Percentiles rank a stretch among this genome's conserved stretches.
Conservation (phyloP, 1,140 invertebrate genomes). For the Panagrolaimus sp. region DNA sequence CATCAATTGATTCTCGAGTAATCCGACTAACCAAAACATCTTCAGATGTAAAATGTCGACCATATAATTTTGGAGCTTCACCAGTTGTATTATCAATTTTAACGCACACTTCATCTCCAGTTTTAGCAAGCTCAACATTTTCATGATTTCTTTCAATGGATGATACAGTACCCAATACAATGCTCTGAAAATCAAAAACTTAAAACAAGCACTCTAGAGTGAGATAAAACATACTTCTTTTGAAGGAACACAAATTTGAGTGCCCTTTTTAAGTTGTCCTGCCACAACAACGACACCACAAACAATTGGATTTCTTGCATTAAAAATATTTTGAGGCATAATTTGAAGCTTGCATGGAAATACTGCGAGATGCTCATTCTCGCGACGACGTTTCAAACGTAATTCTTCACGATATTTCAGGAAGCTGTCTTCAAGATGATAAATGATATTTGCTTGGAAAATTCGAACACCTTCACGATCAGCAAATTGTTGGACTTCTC, state of each 20-base stretch:
- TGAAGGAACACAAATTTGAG: conserved; percentile 89
- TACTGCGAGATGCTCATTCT: conserved; percentile 90
- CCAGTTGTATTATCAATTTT: conserved; percentile 94
- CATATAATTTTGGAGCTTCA: conserved; percentile 94
- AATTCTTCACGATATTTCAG: conserved; percentile 83
- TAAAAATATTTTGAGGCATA: conserved; percentile 86
- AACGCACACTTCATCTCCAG: conserved; percentile 95
- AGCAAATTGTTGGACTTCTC: conserved; percentile 92
- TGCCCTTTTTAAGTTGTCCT: conserved; percentile 88
- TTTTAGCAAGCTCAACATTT: conserved; percentile 77
- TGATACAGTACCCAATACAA: conserved; percentile 86
- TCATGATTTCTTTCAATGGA: conserved; percentile 83
- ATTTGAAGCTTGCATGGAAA: conserved; percentile 91
- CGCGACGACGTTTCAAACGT: conserved; percentile 83
- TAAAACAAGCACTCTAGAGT: neutral
- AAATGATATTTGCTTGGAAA: conserved; percentile 99
- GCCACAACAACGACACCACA: conserved; percentile 90
- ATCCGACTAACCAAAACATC: conserved; percentile 95
- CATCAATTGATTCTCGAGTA: conserved; percentile 91
- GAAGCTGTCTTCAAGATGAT: conserved; percentile 97
- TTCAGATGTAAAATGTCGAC: conserved; percentile 91
- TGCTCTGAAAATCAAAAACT: conserved; percentile 71
- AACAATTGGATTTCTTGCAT: conserved; percentile 93
- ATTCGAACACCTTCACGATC: conserved; percentile 88
- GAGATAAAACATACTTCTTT: conserved; percentile 66